Base-by-base conservation (phyloP, 1,140 invertebrate genomes). In the Coenobita brevimanus region DNA sequence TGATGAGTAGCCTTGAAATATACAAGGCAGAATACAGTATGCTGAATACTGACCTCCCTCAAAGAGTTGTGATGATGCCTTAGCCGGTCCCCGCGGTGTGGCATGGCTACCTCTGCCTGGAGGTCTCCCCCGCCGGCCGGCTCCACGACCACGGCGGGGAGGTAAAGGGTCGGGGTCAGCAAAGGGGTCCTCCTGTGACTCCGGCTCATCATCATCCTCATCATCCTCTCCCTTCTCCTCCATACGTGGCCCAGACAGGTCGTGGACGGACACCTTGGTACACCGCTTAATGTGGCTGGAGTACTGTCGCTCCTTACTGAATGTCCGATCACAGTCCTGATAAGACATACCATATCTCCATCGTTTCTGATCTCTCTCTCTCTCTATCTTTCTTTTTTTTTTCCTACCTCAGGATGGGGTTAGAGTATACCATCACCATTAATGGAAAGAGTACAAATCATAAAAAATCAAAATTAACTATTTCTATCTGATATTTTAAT, bases 271-370 rank as follows among this genome's bases (percentile, higher is more conserved):
- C 27, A 88, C 62, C 38, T 90, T 86, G 46, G 89, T 90, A 64
- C 89, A 90, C 2, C 79, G 62, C 43, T 88, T 88, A 60, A 90
- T 84, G 75, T 90, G 89, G 64, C 89, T 90, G 57, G 50, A 73
- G 73, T 90, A 90, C 62, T 90, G 89, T 17, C 89, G 84, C 33
- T 90, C 85, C 33, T 90, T 90, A 81, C 62, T 88, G 81, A 90
- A 90, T 15, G 89, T 90, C 10, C 89, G 80, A 33, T 90, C 89
- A 62, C 89, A 90, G 73, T 90, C 89, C 89, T 90, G 80, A 17
- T 43, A 41, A 3, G 50, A 57, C 60, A n/a, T 27, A 36, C 27
- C 17, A 67, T 30, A 71, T 2, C 30, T 38, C 15, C 41, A 38
- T 38, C 17, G 27, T 15, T 38, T 38, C 36, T 36, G 41, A 38